These are phyloP conservation scores for Aphelenchoides bicaudatus DNA, from an alignment of 2,888 invertebrate species.

Conservation along the genomic window DNA sequence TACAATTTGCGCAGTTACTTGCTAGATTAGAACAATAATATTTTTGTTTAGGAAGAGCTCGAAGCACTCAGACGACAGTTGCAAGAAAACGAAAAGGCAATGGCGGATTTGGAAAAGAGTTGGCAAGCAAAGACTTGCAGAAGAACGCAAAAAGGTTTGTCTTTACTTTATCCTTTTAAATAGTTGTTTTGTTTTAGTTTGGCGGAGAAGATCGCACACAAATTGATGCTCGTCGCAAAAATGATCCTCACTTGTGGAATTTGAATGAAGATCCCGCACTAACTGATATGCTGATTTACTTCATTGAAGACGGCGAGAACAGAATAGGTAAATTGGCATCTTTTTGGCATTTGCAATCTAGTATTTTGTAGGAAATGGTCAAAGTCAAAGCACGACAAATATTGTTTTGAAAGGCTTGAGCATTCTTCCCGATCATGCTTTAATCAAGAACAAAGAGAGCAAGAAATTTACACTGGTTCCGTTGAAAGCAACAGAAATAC, in stretches of 20 bases:
- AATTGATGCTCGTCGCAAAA: slow-evolving; percentile 56
- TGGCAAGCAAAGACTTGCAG: slow-evolving; percentile 61
- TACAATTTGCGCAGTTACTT: background rate
- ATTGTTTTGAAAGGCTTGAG: slow-evolving; percentile 65
- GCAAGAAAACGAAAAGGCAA: slow-evolving; percentile 64
- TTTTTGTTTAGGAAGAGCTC: slow-evolving; percentile 45
- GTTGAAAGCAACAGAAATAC: slow-evolving; percentile 62
- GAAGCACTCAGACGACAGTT: slow-evolving; percentile 55
- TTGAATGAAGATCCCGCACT: slow-evolving; percentile 67
- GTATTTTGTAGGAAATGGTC: slow-evolving; percentile 31
- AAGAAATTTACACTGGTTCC: slow-evolving; percentile 57
- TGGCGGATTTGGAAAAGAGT: slow-evolving; percentile 65
- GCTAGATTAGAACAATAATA: background rate
- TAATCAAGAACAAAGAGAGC: slow-evolving; percentile 60
- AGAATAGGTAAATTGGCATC: slow-evolving; percentile 40
- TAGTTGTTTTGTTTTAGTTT: slow-evolving; percentile 7
- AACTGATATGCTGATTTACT: slow-evolving; percentile 65
- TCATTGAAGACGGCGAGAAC: slow-evolving; percentile 63
- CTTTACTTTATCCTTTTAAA: background rate
- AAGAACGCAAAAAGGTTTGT: slow-evolving; percentile 48
- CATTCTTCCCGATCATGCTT: slow-evolving; percentile 65
- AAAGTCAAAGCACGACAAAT: slow-evolving; percentile 29
- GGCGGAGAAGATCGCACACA: slow-evolving; percentile 31
- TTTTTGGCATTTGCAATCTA: background rate
- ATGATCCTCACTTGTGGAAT: slow-evolving; percentile 65